Evolutionary conservation across 2,113 vertebrate genomes (phyloP), one percentile per base, ranked within the genome.

Genomic region (Acanthisitta chloris): DNA sequence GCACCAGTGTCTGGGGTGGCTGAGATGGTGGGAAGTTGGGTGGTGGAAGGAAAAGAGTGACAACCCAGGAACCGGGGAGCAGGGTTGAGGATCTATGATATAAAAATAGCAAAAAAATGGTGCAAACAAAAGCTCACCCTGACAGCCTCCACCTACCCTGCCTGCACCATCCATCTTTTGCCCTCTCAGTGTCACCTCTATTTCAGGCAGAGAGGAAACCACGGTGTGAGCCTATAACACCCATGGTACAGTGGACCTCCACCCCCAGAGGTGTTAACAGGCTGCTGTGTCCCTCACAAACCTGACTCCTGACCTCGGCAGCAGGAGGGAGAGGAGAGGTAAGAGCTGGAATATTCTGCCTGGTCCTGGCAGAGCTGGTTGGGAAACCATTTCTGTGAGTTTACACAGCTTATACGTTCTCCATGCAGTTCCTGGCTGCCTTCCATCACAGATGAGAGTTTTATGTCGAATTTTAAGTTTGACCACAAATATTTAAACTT

Each of bases 401-500:
- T 94, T 88, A 94, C 82, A 93, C 76, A 97, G 95, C 94, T 96
- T 96, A 92, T 94, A 97, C 31, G 1, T 91, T 88, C 95, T 97
- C 94, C 81, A 91, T 95, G 94, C 89, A 97, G 84, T 93, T 97
- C 97, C 96, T 98, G 97, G 98, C 97, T 8, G 86, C 81, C 55
- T 96, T 97, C 98, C 97, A 98, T 48, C 3, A 55, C 92, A 98
- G 95, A 98, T 96, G 96, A 97, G 97, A 98, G 92, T 97, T 98
- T 97, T 97, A 97, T 97, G 96, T 98, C 88, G 96, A 98, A 97
- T 97, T 97, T 97, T 97, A 98, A 98, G 94, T 97, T 97, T 96
- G 96, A 98, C 98, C 98, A 98, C 98, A 98, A 98, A 97, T 98
- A 98, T 98, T 98, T 97, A 97, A 98, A 98, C 97, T 97, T 98